These are phyloP conservation scores for Accipiter cooperii DNA, from an alignment of 2,113 vertebrate species.

Conservation along the genomic window DNA sequence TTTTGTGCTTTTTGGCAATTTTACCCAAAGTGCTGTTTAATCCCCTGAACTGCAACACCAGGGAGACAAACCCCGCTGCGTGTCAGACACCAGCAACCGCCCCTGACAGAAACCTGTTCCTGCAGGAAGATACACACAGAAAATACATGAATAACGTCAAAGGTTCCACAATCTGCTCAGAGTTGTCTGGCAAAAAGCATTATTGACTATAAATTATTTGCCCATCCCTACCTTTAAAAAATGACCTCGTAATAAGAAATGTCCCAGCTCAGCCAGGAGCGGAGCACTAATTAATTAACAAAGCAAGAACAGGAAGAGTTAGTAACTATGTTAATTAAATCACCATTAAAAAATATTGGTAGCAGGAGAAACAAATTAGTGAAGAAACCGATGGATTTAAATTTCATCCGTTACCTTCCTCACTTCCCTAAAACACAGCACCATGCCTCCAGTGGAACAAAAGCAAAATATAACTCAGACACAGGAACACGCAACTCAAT, in stretches of 20 bases:
- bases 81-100: not conserved
- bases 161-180: not conserved
- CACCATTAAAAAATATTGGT: not conserved
- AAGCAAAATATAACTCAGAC: not conserved
- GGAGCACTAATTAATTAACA: not conserved
- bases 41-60: not conserved
- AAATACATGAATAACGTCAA: not conserved
- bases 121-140: not conserved
- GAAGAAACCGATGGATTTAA: not conserved
- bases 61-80: not conserved
- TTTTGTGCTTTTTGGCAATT: not conserved
- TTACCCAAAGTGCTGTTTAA: not conserved
- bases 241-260: not conserved
- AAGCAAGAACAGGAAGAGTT: not conserved
- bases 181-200: not conserved
- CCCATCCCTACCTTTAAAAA: not conserved
- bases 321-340: not conserved
- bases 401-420: not conserved
- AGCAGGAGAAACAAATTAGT: not conserved
- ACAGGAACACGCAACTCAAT: not conserved
- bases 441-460: rapidly evolving
- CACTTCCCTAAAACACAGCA: not conserved
- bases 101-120: not conserved
- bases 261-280: not conserved
- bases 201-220: not conserved